Conservation (phyloP, 2,797 vertebrate genomes). For the Masticophis lateralis region DNA sequence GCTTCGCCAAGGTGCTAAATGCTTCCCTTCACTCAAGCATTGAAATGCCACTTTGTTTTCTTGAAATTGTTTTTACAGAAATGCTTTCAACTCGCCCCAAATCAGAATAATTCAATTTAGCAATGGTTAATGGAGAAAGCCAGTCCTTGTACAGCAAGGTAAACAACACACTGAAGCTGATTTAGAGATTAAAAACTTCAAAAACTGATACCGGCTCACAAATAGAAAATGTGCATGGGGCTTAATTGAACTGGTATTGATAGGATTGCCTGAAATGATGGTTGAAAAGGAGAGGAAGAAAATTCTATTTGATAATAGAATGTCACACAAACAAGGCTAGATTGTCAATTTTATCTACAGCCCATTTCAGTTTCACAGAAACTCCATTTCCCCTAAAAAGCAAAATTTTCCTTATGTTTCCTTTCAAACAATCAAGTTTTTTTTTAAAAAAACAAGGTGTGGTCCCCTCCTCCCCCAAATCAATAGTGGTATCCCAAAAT, state of each 20-base stretch:
- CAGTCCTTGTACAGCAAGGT: neutral
- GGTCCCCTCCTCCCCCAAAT: neutral
- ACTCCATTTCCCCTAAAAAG: neutral
- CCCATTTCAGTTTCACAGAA: neutral
- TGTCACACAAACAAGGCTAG: neutral
- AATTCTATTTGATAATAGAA: neutral
- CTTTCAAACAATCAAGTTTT: neutral
- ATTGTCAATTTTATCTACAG: neutral
- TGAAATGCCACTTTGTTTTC: conserved; percentile 58
- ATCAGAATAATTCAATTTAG: neutral
- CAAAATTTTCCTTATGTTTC: neutral
- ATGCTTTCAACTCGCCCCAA: neutral
- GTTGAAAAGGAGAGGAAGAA: neutral
- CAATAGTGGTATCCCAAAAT: neutral
- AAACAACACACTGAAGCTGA: neutral
- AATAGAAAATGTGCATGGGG: neutral
- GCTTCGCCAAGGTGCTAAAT: conserved; percentile 49
- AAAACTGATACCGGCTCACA: neutral
- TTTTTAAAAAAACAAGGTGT: no score
- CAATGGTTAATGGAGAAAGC: neutral
- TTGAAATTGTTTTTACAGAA: conserved; percentile 36
- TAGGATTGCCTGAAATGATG: neutral
- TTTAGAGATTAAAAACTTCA: conserved; percentile 8
- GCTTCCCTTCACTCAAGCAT: conserved; percentile 35
- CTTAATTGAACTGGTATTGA: neutral